Percentiles rank a stretch among this genome's conserved stretches.
Conservation (phyloP, 2,888 invertebrate genomes). For the Plebejus argus region DNA sequence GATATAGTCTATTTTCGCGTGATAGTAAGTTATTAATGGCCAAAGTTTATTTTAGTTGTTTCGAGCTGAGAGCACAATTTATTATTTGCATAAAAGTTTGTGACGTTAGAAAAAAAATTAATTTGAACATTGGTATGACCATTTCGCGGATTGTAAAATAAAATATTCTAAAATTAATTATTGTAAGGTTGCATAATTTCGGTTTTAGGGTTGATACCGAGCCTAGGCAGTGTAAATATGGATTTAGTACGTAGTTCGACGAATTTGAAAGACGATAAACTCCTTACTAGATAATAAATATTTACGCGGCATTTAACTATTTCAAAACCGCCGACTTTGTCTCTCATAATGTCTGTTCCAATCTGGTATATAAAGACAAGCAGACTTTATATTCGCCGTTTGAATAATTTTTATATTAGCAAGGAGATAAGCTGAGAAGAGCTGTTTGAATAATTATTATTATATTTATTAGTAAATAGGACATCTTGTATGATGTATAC, state of each 20-base stretch:
- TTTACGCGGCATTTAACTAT: no score
- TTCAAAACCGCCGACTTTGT: not conserved
- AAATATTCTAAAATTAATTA: not conserved
- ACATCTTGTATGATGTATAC: not conserved
- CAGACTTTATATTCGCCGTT: not conserved
- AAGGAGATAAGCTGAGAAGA: no score
- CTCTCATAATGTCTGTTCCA: not conserved
- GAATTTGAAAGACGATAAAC: not conserved
- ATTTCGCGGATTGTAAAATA: constrained; percentile 7
- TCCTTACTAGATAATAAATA: not conserved
- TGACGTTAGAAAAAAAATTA: constrained; percentile 12
- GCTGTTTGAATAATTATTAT: not conserved
- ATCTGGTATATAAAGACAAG: not conserved
- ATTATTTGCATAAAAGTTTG: constrained; percentile 26
- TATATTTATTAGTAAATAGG: not conserved
- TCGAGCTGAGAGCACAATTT: constrained; percentile 54
- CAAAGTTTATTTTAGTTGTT: constrained; percentile 71
- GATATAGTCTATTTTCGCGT: constrained; percentile 46
- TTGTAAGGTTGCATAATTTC: not conserved
- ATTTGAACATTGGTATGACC: constrained; percentile 25
- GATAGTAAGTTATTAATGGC: constrained; percentile 60
- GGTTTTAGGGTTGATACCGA: not conserved
- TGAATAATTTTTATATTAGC: not conserved
- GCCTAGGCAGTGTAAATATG: constrained; percentile 12
- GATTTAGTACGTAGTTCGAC: not conserved